These are phyloP conservation scores for Leucoraja ocellata DNA, from an alignment of 2,797 vertebrate genomes.

Conservation along the genomic window DNA sequence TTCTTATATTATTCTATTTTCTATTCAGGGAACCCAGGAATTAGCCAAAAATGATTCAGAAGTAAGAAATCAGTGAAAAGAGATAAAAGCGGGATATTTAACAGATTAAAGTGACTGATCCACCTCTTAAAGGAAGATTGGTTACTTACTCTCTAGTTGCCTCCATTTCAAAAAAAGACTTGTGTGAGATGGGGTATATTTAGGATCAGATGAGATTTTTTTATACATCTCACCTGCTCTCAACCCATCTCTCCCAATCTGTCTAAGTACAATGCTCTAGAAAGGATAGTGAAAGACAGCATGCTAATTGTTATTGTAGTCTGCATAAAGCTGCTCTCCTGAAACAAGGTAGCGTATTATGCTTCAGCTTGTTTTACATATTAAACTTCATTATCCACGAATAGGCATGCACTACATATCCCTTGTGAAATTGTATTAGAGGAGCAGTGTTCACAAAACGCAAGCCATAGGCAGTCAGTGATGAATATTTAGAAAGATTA, in stretches of 20 bases:
- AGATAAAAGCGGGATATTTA: no score
- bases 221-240: neutral
- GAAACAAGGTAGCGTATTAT: neutral
- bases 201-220: neutral
- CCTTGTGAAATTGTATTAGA: constrained; percentile 5
- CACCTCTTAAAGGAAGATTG: neutral
- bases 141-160: neutral
- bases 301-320: neutral
- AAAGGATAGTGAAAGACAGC: neutral
- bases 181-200: neutral
- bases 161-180: no score
- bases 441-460: neutral
- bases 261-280: neutral
- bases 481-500: constrained; percentile 28
- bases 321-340: neutral
- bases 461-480: constrained; percentile 11
- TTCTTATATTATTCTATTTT: no score
- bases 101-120: no score
- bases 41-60: no score
- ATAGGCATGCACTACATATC: neutral
- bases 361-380: neutral
- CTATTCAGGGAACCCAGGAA: no score
- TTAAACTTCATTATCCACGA: neutral
- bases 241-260: neutral
- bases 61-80: no score